Evolutionary conservation across 2,113 vertebrate genomes (phyloP).

Genomic region (Serilophus lunatus): DNA sequence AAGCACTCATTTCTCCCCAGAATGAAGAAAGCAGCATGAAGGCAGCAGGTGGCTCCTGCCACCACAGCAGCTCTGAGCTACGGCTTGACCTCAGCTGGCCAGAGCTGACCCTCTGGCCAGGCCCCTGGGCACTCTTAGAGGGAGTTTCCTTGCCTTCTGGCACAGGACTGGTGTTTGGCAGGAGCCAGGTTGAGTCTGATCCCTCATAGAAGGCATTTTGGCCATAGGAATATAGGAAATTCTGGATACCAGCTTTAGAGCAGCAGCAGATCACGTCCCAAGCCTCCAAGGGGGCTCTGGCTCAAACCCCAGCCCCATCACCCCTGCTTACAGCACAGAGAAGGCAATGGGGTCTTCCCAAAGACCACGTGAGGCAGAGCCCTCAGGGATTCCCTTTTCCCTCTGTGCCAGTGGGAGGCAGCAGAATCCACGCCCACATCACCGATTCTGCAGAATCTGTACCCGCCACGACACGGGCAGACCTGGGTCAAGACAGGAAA

Average conservation of each 20-base stretch:
- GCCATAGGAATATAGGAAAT: not conserved
- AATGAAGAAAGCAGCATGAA: rapidly evolving
- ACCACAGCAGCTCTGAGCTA: not conserved
- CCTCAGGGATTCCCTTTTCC: not conserved
- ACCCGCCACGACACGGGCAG: not conserved
- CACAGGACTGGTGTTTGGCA: not conserved
- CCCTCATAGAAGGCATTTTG: not conserved
- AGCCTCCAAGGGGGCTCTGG: rapidly evolving
- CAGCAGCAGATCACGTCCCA: not conserved
- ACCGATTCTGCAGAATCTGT: not conserved
- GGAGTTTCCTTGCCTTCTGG: not conserved
- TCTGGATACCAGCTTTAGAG: not conserved
- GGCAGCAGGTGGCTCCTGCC: not conserved
- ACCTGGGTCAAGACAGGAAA: rapidly evolving
- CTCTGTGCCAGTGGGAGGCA: not conserved
- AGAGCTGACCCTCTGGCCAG: not conserved
- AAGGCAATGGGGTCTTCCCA: not conserved
- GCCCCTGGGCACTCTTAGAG: not conserved
- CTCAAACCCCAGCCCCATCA: rapidly evolving
- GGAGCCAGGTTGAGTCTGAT: not conserved
- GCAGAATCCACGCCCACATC: not conserved
- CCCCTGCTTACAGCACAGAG: not conserved
- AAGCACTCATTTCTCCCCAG: not conserved
- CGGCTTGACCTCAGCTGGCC: rapidly evolving
- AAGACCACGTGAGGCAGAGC: rapidly evolving